Evolutionary conservation across 1,140 invertebrate species (phyloP), one percentile per base, ranked within the genome.

Genomic region (Rhyzopertha dominica): DNA sequence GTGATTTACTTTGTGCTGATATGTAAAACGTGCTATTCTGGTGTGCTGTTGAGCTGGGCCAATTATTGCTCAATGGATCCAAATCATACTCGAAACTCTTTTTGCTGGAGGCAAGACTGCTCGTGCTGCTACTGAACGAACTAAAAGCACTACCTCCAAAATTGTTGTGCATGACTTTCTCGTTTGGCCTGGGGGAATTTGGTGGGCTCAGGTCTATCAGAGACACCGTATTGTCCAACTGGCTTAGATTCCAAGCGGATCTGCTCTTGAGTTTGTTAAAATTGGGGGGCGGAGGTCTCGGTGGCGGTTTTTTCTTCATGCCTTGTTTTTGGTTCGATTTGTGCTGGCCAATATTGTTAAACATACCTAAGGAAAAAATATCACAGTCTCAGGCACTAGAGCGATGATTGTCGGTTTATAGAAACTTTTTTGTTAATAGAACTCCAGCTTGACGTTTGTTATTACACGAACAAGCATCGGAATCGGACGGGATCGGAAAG

Each of bases 91-190:
- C 63, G 28, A 54, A 55, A 28, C 59, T 61, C 34, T 63, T 66
- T 44, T 66, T 66, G 45, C 60, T 64, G 7, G 63, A 66, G 12
- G 60, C 62, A 43, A 66, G 44, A 43, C 63, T 66, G 38, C 60
- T 64, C 18, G 62, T 64, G 37, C 63, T 66, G 48, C 62, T 66
- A 28, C 58, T 66, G 45, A 61, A 66, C 7, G 63, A 66, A 50
- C 62, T 64, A 16, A 62, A 66, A 12, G 63, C 51, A 50, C 63
- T 66, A 4, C 63, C 63, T n/a, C 56, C 56, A 43, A 62, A n/a
- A 60, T 18, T 52, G 36, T 16, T 48, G 48, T 7, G 38, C 29
- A 20, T 20, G 29, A 31, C 35, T 48, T 44, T 53, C 49, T 41
- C 30, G 24, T 30, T 50, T 63, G n/a, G n/a, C n/a, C n/a, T n/a